Evolutionary conservation across 2,888 invertebrate genomes (phyloP).

Genomic region (Noctua fimbriata): DNA sequence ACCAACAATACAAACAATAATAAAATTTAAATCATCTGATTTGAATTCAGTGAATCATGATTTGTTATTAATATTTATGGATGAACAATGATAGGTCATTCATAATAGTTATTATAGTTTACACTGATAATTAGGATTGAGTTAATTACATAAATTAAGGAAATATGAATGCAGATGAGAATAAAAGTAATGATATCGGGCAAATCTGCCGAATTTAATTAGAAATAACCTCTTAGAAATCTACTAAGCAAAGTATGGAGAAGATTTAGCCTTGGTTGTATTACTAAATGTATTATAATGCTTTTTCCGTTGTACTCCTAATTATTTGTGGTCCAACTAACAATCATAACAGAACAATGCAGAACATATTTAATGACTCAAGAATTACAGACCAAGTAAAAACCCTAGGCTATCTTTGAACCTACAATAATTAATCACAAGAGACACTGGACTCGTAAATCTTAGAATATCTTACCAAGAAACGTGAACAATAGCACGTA

Average conservation of each 20-base stretch:
- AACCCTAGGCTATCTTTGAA: slow-evolving; percentile 27
- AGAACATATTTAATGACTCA: slow-evolving; percentile 33
- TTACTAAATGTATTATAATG: background rate
- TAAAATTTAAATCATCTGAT: slow-evolving; percentile 12
- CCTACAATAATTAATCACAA: slow-evolving; percentile 43
- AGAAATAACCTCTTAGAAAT: background rate
- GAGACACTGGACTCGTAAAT: slow-evolving; percentile 51
- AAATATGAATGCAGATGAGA: background rate
- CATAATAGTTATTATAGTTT: slow-evolving; percentile 4
- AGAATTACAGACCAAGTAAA: slow-evolving; percentile 29
- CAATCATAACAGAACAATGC: slow-evolving; percentile 34
- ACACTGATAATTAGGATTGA: background rate
- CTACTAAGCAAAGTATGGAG: background rate
- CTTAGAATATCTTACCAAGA: slow-evolving; percentile 28
- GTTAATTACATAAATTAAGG: background rate
- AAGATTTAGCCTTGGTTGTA: background rate
- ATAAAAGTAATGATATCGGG: background rate
- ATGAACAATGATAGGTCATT: slow-evolving; percentile 23
- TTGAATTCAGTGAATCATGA: slow-evolving; percentile 23
- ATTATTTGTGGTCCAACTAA: slow-evolving; percentile 16
- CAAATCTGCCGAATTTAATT: background rate
- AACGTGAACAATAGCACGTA: slow-evolving; percentile 33
- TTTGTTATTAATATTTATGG: slow-evolving; percentile 37
- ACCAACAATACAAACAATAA: slow-evolving; percentile 7
- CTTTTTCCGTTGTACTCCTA: background rate